Base-by-base conservation (phyloP, 1,140 invertebrate genomes). In the Papilio machaon region DNA sequence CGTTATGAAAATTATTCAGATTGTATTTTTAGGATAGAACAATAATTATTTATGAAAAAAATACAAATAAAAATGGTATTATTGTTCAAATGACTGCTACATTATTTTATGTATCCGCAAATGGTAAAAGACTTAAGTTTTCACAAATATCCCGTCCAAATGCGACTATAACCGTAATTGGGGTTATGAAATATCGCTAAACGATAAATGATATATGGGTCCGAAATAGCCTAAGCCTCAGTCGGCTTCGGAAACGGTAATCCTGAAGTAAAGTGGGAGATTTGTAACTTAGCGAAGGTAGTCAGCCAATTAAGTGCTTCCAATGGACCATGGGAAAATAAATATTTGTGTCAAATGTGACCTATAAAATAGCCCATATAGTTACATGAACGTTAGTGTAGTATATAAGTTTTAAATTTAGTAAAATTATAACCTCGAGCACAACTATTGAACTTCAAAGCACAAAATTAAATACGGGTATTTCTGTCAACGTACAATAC, bases 161-260 rank as follows among this genome's bases (percentile, higher is more conserved):
- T 52, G 74, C 47, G n/a, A 76, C 46, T 76, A 30, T 76, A 49
- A 52, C 74, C 23, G 74, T 76, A 76, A 76, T 76, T 76, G 74
- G 74, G 47, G 46, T 52, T 30, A 52, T 49, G 46, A 76, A 76
- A 76, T 76, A 76, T 49, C 43, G 74, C 23, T 76, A 23, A 76
- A 49, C 74, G 74, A 52, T 49, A 76, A 76, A 76, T 76, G 74
- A 76, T 76, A 76, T 76, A 76, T 76, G 13, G 64, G 64, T 70
- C 64, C 64, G 64, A 70, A 35, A 70, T 70, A 38, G 30, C 64
- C 23, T 35, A 15, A 70, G 64, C 64, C 30, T 35, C 64, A 30
- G 13, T 70, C 64, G 64, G 64, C 64, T 70, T 70, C 30, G 64
- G 30, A 35, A 70, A 38, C 64, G 11, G 64, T 70, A 70, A 70